phyloP scores from a whole-genome alignment of 1,140 invertebrate genomes.

The Heliconius nattereri region DNA sequence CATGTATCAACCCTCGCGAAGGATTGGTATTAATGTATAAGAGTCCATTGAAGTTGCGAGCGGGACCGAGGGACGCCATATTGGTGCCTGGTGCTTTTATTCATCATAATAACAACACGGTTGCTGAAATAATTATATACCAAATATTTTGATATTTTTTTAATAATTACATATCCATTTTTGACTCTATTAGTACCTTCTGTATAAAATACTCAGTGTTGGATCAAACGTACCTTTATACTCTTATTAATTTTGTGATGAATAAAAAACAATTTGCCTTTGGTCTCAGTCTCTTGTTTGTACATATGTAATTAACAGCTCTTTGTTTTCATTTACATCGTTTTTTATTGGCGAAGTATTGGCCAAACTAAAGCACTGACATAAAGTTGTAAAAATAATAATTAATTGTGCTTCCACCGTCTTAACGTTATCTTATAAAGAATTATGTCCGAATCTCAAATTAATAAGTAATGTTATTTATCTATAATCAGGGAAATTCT shows the following conservation, averaged over 20 bases:
- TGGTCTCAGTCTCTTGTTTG: constrained; percentile 68
- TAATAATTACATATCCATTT: constrained; percentile 10
- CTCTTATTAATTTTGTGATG: constrained; percentile 54
- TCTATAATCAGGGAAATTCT: neutral
- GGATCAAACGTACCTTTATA: constrained; percentile 7
- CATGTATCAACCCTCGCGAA: constrained; percentile 61
- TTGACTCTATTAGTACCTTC: neutral
- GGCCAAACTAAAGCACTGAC: constrained; percentile 41
- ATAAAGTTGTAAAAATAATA: constrained; percentile 32
- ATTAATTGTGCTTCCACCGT: constrained; percentile 32
- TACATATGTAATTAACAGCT: constrained; percentile 79
- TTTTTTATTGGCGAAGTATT: constrained; percentile 37
- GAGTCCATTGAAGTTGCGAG: constrained; percentile 67
- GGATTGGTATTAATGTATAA: constrained; percentile 71
- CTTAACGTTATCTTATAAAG: constrained; percentile 29
- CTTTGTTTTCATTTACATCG: constrained; percentile 50
- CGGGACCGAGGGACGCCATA: constrained; percentile 74
- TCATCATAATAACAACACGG: constrained; percentile 52
- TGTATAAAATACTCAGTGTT: neutral
- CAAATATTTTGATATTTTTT: constrained; percentile 7
- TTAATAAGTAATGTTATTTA: constrained; percentile 21
- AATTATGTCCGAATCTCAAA: constrained; percentile 34
- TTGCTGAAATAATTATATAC: neutral
- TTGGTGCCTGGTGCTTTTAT: constrained; percentile 70
- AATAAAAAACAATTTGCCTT: constrained; percentile 65